A percentile compares a stretch with the other conserved stretches of the same genome.
phyloP scores from a whole-genome alignment of 2,113 vertebrate genomes.

The Neogale vison region DNA sequence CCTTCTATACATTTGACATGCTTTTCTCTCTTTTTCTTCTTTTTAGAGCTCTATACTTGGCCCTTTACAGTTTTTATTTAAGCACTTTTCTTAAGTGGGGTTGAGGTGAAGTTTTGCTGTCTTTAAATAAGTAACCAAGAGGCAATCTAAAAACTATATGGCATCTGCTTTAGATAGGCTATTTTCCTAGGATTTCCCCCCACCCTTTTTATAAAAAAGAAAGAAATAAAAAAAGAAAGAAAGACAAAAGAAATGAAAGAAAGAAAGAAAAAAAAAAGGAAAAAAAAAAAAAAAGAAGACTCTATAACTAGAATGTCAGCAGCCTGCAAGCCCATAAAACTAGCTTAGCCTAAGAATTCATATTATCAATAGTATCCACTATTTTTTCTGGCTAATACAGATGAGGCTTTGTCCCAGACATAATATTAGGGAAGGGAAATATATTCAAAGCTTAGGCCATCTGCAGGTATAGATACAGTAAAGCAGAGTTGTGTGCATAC shows the following conservation, averaged over 20 bases:
- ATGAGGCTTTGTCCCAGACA: background rate
- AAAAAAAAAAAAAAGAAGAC: background rate
- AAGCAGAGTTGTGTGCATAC: background rate
- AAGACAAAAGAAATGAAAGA: too few species aligned
- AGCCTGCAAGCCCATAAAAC: background rate
- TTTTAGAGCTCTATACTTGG: background rate
- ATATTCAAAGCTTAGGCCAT: background rate
- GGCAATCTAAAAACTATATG: background rate
- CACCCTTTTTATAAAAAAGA: background rate
- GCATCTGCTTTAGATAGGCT: background rate
- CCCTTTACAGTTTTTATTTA: background rate
- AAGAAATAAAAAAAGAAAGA: background rate
- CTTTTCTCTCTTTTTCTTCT: background rate
- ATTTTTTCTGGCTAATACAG: background rate
- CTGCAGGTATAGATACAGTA: background rate
- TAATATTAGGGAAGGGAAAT: background rate
- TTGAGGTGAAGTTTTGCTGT: constrained; percentile 8
- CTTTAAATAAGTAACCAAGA: background rate
- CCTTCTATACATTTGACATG: background rate
- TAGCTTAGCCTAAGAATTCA: background rate
- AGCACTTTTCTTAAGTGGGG: background rate
- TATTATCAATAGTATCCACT: background rate
- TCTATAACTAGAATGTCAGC: background rate
- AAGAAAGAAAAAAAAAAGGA: background rate
- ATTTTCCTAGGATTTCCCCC: background rate